Evolutionary conservation across 2,888 invertebrate species (phyloP).

Genomic region (Timandra comae): DNA sequence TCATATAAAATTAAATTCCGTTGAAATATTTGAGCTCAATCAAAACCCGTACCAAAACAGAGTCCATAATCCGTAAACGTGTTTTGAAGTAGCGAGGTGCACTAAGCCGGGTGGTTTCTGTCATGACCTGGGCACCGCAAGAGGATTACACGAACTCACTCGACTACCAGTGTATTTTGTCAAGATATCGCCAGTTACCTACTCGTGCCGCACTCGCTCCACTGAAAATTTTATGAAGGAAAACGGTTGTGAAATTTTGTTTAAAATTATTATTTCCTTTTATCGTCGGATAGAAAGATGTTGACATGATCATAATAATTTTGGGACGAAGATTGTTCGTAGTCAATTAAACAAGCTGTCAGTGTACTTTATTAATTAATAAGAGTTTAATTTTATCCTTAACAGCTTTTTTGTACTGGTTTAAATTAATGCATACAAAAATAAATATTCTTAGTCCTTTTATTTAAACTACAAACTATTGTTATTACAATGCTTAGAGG

Average conservation of each 20-base stretch:
- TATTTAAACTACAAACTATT: too few species aligned
- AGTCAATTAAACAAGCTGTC: too few species aligned
- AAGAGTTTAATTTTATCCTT: too few species aligned
- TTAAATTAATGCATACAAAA: too few species aligned
- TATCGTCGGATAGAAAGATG: too few species aligned
- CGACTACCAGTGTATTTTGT: conserved; percentile 33
- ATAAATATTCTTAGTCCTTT: too few species aligned
- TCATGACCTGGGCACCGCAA: conserved; percentile 38
- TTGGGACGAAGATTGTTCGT: too few species aligned
- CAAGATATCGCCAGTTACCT: conserved; percentile 28
- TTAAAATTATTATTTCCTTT: not conserved
- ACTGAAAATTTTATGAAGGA: conserved; percentile 16
- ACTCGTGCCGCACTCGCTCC: conserved; percentile 10
- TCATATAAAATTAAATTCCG: not conserved
- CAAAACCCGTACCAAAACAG: conserved; percentile 7
- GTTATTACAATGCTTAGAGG: not conserved
- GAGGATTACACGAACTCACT: conserved; percentile 39
- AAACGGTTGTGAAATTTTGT: conserved; percentile 8
- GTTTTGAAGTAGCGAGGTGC: conserved; percentile 21
- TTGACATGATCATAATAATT: too few species aligned
- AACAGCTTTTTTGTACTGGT: too few species aligned
- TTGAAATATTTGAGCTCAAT: conserved; percentile 6
- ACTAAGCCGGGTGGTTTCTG: conserved; percentile 18
- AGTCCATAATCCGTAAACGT: conserved; percentile 21
- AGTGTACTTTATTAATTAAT: too few species aligned